Evolutionary conservation across 2,113 vertebrate species (phyloP), one percentile per base, ranked within the genome.

Genomic region (Ursus arctos): DNA sequence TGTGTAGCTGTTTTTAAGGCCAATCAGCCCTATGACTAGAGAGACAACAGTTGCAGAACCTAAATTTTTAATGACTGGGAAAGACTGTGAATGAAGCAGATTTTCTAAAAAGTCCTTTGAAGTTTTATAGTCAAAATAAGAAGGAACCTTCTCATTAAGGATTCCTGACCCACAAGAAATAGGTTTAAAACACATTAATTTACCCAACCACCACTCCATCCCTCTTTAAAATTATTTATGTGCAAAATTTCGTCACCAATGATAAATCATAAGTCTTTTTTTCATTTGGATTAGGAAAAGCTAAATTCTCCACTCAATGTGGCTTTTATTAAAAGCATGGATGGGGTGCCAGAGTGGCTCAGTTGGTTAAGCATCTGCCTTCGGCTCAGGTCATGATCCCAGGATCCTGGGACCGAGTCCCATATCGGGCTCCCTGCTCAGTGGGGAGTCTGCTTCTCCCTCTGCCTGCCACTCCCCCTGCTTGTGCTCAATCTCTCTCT

Each of bases 31-130:
- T 81, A 3, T 24, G n/a, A n/a, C 19, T 59, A 26, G 74, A 49
- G 71, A 57, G 40, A 72, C 7, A 83, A 65, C 33, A 89, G 31
- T 71, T 61, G 89, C 72, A 90, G 79, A 89, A 77, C 63, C 28
- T 86, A 86, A 61, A 43, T 33, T 57, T 74, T 85, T 76, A 81
- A 24, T 67, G 63, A 67, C 19, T 36, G 18, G 40, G 10, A 4
- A 82, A 86, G 63, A 90, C 57, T 36, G 36, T 49, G 19, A 92
- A 88, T 16, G 86, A 49, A 81, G 31, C 36, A 18, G 51, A 63
- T 82, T 93, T 85, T 81, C 65, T 90, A 28, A 74, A 92, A 85
- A 84, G 7, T 19, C 26, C 24, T 89, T 92, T 95, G 43, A 86
- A 81, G 74, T 91, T 51, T 31, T 51, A 31, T 24, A 59, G 55